Conservation (phyloP, 2,797 vertebrate species). For the Eupleurogrammus muticus region DNA sequence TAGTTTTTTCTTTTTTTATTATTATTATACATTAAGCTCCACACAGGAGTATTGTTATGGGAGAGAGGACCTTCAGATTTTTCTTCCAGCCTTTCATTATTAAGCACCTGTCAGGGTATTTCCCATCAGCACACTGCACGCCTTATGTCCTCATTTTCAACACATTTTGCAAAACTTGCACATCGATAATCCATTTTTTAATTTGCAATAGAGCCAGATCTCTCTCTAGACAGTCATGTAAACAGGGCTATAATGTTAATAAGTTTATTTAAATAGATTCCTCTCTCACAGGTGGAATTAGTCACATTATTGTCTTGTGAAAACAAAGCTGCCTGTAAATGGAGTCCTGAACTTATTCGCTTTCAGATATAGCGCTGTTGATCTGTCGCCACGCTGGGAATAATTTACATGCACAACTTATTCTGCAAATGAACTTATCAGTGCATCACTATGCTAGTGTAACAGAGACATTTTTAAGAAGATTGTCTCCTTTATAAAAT, state of each 20-base stretch:
- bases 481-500: not conserved
- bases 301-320: not conserved
- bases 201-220: slow-evolving; percentile 10
- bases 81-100: slow-evolving; percentile 20
- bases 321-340: not conserved
- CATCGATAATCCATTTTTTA: slow-evolving; percentile 28
- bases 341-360: not conserved
- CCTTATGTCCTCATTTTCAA: not conserved
- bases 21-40: not conserved
- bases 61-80: slow-evolving; percentile 2
- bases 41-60: not conserved
- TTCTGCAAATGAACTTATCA: too few species aligned
- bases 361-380: not conserved
- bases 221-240: slow-evolving; percentile 4
- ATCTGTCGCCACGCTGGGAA: not conserved
- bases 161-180: not conserved
- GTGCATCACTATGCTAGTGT: not conserved
- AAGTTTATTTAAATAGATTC: not conserved
- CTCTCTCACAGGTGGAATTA: not conserved
- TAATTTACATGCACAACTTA: not conserved
- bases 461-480: not conserved
- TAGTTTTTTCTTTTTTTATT: not conserved
- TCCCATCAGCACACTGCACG: not conserved
- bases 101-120: slow-evolving; percentile 19
- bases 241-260: slow-evolving; percentile 9